Base-by-base conservation (phyloP, 37 sponge, comb jelly and placozoan species). In the Bolinopsis microptera region DNA sequence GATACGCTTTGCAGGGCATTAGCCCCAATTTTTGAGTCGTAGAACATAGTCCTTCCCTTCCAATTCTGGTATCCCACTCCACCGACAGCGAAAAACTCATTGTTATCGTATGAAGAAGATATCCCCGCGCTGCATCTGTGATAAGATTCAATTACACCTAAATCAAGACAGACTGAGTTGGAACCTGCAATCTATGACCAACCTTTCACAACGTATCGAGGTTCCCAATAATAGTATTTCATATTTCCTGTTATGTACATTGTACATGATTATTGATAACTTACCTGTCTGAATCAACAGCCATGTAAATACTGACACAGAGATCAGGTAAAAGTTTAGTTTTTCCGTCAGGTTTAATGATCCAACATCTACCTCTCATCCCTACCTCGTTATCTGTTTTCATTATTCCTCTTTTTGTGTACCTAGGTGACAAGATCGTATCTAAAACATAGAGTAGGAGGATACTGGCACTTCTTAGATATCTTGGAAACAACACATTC, bases 41-140 rank as follows among this genome's bases (percentile, higher is more conserved):
- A 86, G 90, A 86, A 41, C 61, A 86, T 86, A 0, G 61, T 41
- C 61, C 90, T 18, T 9, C 90, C 90, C 39, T 35, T 86, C 90
- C 90, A 86, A 23, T 39, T 26, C 25, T 41, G 22, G 61, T 41
- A 86, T 48, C 90, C 90, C 0, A 41, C 90, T 40, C 90, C 90
- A 39, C 90, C 35, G 13, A 86, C 90, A 8, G 26, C 61, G 0
- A 40, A 0, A 22, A 41, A 24, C 25, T 34, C 90, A 3, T 86
- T n/a, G 0, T 2, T 27, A 2, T 18, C 30, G 61, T 41, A 40
- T 25, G 26, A 0, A 0, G 48, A 24, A 1, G 61, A 28, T 0
- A 86, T 86, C 8, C 90, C 90, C 26, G 75, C 75, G 31, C 75
- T 72, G 75, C 75, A 72, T 28, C 75, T 72, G 75, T 24, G 75